Base-by-base conservation (phyloP, 2,888 invertebrate species). In the Aphidoletes aphidimyza region DNA sequence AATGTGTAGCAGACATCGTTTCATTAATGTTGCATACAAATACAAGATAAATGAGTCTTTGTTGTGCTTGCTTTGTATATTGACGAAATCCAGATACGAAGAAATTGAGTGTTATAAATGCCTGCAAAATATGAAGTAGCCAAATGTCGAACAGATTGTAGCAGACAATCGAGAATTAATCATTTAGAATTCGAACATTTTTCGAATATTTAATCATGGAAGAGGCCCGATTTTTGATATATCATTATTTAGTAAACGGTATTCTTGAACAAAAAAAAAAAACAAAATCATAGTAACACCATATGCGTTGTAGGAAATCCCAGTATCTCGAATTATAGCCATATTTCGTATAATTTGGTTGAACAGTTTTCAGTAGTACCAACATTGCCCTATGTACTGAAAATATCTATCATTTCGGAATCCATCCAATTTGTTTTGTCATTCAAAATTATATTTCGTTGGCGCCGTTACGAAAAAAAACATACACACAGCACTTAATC, bases 61-160 rank as follows among this genome's bases (percentile, higher is more conserved):
- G 81, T 81, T 81, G 37, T 78, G 34, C 8, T n/a, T 37, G 22
- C 37, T 37, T 81, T 81, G 81, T 81, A n/a, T n/a, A 37, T 81
- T 81, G 37, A 37, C 34, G 69, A 54, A 22, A 54, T 54, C 54
- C 22, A 34, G 34, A 34, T 69, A 34, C 34, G 34, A 34, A 37
- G 19, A 8, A 22, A 37, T 0, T 37, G 81, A n/a, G 6, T 69
- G 11, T 22, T 54, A 69, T 69, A 30, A 69, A 69, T 14, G 69
- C 69, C 69, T 30, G 30, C 9, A 30, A 81, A 81, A 81, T 81
- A 81, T 37, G 37, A 81, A 81, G 81, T 81, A 81, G 81, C 81
- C 81, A 81, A 81, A 81, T 81, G 81, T 81, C 81, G 81, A 81
- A 36, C 81, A 81, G 81, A 81, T 81, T 81, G 81, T 5, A 37